Evolutionary conservation across 2,113 vertebrate species (phyloP).

Genomic region (Stictonetta naevosa): DNA sequence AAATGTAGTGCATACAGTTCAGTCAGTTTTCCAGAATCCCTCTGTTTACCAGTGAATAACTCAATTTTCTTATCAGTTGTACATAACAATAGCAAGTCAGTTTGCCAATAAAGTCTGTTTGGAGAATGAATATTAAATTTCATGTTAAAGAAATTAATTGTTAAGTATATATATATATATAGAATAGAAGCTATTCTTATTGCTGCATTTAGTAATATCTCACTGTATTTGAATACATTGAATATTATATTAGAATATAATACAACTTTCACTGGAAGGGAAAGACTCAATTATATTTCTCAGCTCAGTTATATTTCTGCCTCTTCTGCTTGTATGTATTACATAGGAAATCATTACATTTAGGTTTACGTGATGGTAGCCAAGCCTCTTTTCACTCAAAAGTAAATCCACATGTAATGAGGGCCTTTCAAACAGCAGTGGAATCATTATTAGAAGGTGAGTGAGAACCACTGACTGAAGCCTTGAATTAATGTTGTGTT

Average conservation of each 20-base stretch:
- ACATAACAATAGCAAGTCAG: neutral
- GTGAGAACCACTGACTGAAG: neutral
- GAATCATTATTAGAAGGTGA: neutral
- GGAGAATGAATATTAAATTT: neutral
- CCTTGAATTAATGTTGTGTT: neutral
- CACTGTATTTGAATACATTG: too few species aligned
- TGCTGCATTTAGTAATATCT: neutral
- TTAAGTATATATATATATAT: too few species aligned
- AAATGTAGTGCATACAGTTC: neutral
- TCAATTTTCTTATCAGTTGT: neutral
- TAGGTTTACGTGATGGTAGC: neutral
- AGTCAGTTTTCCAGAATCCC: neutral
- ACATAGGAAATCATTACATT: neutral
- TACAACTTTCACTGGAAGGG: neutral
- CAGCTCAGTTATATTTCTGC: neutral
- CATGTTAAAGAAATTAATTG: neutral
- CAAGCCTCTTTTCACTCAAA: too few species aligned
- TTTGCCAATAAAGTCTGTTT: neutral
- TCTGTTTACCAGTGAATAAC: neutral
- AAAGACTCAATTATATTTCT: neutral
- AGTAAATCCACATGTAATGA: too few species aligned
- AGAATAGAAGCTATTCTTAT: neutral
- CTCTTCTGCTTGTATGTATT: neutral
- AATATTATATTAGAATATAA: neutral
- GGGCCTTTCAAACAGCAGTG: neutral